Evolutionary conservation across 2,797 vertebrate genomes (phyloP).

Genomic region (Tokudaia muenninki): DNA sequence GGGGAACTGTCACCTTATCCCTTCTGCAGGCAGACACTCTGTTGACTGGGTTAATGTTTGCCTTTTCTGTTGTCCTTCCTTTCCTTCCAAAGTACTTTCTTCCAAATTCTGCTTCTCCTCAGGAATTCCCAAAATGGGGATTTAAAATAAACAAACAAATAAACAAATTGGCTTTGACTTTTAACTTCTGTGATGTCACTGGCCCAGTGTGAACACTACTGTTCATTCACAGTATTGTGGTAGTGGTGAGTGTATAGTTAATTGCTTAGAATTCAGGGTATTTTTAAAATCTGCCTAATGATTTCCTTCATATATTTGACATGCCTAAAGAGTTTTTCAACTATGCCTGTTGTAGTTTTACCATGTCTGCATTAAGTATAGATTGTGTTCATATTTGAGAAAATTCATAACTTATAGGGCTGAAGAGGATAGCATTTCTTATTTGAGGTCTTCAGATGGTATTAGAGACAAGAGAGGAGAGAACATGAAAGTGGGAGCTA

Average conservation of each 20-base stretch:
- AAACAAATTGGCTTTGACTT: background rate
- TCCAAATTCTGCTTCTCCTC: background rate
- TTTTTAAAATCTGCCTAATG: background rate
- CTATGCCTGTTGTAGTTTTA: slow-evolving; percentile 14
- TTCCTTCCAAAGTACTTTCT: slow-evolving; percentile 38
- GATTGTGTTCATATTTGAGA: slow-evolving; percentile 54
- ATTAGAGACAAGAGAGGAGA: background rate
- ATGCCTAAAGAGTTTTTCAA: slow-evolving; percentile 41
- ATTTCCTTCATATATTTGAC: background rate
- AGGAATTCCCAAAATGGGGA: slow-evolving; percentile 57
- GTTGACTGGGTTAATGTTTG: background rate
- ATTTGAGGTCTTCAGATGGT: slow-evolving; percentile 38
- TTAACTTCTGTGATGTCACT: background rate
- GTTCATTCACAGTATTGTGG: background rate
- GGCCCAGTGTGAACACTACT: background rate
- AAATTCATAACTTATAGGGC: slow-evolving; percentile 45
- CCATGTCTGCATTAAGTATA: slow-evolving; percentile 48
- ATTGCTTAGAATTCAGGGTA: slow-evolving; percentile 28
- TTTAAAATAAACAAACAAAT: background rate
- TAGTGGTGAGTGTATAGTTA: background rate
- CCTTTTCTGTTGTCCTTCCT: slow-evolving; percentile 56
- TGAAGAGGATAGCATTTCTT: slow-evolving; percentile 43
- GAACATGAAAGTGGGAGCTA: background rate
- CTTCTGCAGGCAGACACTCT: background rate
- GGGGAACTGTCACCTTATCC: background rate